Conservation (phyloP, 2,797 vertebrate species). For the Fratercula arctica region DNA sequence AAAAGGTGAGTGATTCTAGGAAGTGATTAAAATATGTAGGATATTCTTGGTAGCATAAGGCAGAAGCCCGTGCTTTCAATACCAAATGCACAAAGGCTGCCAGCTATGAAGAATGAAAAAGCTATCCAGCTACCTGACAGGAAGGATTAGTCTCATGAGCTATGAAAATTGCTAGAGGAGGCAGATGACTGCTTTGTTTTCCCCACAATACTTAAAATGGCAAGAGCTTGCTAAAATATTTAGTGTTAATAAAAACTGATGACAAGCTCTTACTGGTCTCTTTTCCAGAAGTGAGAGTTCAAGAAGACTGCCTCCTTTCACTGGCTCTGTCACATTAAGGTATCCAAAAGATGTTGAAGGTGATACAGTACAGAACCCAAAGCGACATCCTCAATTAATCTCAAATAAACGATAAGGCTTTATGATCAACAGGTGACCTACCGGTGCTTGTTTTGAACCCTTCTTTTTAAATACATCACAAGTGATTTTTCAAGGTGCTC, state of each 20-base stretch:
- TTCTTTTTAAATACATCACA: background rate
- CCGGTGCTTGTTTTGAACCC: background rate
- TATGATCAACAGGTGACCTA: background rate
- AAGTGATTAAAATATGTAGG: slow-evolving; percentile 28
- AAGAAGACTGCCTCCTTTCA: background rate
- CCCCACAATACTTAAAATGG: slow-evolving; percentile 13
- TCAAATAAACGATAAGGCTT: background rate
- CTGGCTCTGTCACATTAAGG: background rate
- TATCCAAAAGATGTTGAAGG: background rate
- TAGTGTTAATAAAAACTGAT: slow-evolving; percentile 12
- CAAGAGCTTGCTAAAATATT: slow-evolving; percentile 35
- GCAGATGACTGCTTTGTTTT: slow-evolving; percentile 11
- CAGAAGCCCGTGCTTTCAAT: background rate
- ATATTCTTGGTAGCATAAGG: background rate
- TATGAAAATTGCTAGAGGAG: background rate
- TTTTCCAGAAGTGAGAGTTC: background rate
- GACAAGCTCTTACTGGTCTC: background rate
- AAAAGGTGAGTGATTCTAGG: slow-evolving; percentile 23
- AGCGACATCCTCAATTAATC: background rate
- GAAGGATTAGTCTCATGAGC: background rate
- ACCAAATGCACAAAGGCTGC: background rate
- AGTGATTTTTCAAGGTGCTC: background rate
- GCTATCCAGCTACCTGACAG: background rate
- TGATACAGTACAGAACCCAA: background rate
- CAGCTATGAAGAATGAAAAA: background rate